These are phyloP conservation scores for Stichodactyla helianthus DNA, from an alignment of 64 coral and sea anemone genomes.

Conservation along the genomic window DNA sequence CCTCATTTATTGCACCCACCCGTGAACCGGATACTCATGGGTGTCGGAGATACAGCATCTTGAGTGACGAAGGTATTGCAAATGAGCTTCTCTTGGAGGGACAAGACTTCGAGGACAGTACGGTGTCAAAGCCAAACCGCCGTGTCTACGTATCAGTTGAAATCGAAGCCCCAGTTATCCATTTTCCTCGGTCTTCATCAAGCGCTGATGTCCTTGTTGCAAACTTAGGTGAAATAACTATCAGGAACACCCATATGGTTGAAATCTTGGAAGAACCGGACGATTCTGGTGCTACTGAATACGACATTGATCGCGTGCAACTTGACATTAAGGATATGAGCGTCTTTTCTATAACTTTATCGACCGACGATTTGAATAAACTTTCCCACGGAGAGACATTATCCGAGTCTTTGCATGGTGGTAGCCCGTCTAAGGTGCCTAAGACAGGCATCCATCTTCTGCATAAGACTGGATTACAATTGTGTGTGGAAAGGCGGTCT, in stretches of 20 bases:
- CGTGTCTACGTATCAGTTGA: conserved; percentile 76
- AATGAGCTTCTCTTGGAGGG: conserved; percentile 51
- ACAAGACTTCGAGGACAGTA: conserved; percentile 55
- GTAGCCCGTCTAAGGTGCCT: conserved; percentile 43
- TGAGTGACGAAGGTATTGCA: conserved; percentile 30
- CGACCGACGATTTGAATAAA: conserved; percentile 7
- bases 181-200: conserved; percentile 61
- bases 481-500: conserved; percentile 79
- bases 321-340: conserved; percentile 96
- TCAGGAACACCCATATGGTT: conserved; percentile 87
- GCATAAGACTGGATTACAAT: conserved; percentile 74
- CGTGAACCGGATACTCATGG: conserved; percentile 30
- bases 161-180: conserved; percentile 80
- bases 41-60: conserved; percentile 64
- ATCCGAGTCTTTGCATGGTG: conserved; percentile 44
- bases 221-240: conserved; percentile 71
- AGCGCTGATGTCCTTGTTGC: conserved; percentile 85
- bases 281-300: conserved; percentile 31
- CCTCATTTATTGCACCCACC: conserved; percentile 68
- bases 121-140: conserved; percentile 18
- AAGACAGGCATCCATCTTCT: conserved; percentile 80
- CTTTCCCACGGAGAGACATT: conserved; percentile 38
- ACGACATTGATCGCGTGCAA: conserved; percentile 82
- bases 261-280: conserved; percentile 48
- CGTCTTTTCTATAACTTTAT: conserved; percentile 61